Evolutionary conservation across 2,113 vertebrate species (phyloP).

Genomic region (Bostrychus sinensis): DNA sequence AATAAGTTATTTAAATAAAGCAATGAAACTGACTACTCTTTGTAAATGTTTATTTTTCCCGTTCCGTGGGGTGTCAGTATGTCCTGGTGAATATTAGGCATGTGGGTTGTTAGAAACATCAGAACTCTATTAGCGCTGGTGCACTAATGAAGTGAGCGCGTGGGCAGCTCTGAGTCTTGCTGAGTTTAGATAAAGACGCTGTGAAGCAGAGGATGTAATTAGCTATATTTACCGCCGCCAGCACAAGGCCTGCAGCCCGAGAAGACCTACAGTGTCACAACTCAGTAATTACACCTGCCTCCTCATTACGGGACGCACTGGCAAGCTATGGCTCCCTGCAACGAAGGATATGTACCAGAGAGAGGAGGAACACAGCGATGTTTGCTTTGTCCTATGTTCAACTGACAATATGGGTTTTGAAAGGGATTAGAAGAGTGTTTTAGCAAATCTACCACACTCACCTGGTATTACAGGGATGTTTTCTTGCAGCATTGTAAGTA

Average conservation of each 20-base stretch:
- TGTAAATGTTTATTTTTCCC: neutral
- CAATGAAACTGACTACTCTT: too few species aligned
- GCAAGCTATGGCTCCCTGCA: conserved; percentile 3
- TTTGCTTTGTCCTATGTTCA: too few species aligned
- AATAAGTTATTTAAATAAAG: too few species aligned
- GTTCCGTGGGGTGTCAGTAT: too few species aligned
- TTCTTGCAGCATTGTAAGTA: too few species aligned
- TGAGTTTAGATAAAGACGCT: conserved; percentile 77
- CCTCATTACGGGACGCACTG: conserved; percentile 34
- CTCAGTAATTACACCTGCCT: conserved; percentile 66
- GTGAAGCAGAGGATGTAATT: conserved; percentile 77
- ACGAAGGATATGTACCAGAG: conserved; percentile 7
- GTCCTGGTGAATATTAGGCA: conserved; percentile 58
- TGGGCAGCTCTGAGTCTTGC: conserved; percentile 75
- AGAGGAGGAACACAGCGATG: neutral
- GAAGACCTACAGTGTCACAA: conserved; percentile 65
- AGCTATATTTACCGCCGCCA: conserved; percentile 71
- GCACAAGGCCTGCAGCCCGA: conserved; percentile 46
- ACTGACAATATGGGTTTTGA: conserved; percentile 21
- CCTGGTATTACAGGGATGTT: too few species aligned
- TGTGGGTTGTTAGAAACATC: conserved; percentile 52
- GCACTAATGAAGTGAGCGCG: conserved; percentile 76
- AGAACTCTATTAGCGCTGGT: conserved; percentile 59
- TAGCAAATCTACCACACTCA: too few species aligned
- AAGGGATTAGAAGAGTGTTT: conserved; percentile 17